Evolutionary conservation across 2,888 invertebrate genomes (phyloP).

Genomic region (Gari tellinella): DNA sequence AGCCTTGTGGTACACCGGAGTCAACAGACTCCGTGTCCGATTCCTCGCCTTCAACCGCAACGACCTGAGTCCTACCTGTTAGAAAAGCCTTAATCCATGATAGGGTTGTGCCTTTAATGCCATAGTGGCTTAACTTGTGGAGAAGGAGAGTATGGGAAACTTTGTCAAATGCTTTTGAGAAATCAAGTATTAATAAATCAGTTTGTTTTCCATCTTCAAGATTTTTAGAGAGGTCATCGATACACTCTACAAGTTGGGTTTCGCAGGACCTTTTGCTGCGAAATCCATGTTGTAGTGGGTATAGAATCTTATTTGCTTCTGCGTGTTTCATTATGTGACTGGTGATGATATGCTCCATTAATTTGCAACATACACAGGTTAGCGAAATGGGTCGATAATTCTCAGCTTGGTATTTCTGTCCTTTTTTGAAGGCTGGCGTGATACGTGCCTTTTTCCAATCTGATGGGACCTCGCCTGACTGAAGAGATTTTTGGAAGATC

Average conservation of each 20-base stretch:
- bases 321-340: conserved; percentile 12
- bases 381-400: conserved; percentile 11
- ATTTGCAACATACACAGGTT: conserved; percentile 10
- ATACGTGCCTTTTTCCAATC: conserved; percentile 6
- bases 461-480: conserved; percentile 4
- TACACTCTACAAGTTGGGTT: conserved; percentile 28
- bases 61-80: conserved; percentile 8
- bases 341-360: conserved; percentile 12
- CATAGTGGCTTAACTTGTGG: conserved; percentile 10
- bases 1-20: conserved; percentile 30
- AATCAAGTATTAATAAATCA: conserved; percentile 3
- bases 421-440: conserved; percentile 6
- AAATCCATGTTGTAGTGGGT: conserved; percentile 36
- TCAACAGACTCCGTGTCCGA: conserved; percentile 13
- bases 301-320: conserved; percentile 12
- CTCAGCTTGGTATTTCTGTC: conserved; percentile 1
- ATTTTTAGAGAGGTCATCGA: neutral
- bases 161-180: conserved; percentile 10
- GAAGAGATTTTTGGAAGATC: conserved; percentile 1
- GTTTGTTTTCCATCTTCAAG: conserved; percentile 1
- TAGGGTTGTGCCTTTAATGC: conserved; percentile 15
- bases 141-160: conserved; percentile 1
- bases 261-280: conserved; percentile 25
- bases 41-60: conserved; percentile 17
- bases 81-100: conserved; percentile 23